phyloP scores from a whole-genome alignment of 1,140 invertebrate species.

The Campoletis sonorensis region DNA sequence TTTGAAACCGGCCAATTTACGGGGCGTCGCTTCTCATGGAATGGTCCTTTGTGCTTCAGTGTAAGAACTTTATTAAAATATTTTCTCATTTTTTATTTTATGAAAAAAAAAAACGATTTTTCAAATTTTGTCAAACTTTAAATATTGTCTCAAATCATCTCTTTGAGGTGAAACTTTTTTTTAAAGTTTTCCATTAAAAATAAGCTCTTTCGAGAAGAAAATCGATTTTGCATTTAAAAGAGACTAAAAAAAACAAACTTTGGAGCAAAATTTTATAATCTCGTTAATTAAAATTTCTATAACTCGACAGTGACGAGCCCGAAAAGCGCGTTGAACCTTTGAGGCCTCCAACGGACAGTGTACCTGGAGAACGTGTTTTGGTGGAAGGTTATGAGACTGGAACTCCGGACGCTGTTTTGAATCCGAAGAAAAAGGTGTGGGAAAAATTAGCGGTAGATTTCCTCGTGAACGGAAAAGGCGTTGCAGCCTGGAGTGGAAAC shows the following conservation, averaged over 20 bases:
- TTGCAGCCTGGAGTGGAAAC: constrained; percentile 91
- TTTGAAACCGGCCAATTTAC: constrained; percentile 95
- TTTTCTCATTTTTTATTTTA: constrained; percentile 13
- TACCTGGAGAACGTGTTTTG: constrained; percentile 88
- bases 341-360: constrained; percentile 83
- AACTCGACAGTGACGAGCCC: constrained; percentile 80
- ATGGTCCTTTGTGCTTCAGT: constrained; percentile 95
- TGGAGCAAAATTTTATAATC: too few species aligned
- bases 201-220: too few species aligned
- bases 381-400: constrained; percentile 90
- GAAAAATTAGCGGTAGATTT: constrained; percentile 91
- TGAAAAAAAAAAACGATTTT: too few species aligned
- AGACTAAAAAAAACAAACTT: too few species aligned
- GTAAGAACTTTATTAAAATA: constrained; percentile 74
- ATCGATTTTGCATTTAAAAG: too few species aligned
- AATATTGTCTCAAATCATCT: too few species aligned
- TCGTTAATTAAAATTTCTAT: constrained; percentile 49
- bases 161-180: too few species aligned
- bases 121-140: too few species aligned
- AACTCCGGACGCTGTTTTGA: constrained; percentile 89
- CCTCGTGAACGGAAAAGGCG: constrained; percentile 84
- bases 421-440: constrained; percentile 99
- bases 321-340: constrained; percentile 85
- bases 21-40: constrained; percentile 91
- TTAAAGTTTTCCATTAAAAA: too few species aligned